A percentile compares a stretch with the other conserved stretches of the same genome.
Evolutionary conservation across 2,113 vertebrate genomes (phyloP).

Genomic region (Noturus placidus): DNA sequence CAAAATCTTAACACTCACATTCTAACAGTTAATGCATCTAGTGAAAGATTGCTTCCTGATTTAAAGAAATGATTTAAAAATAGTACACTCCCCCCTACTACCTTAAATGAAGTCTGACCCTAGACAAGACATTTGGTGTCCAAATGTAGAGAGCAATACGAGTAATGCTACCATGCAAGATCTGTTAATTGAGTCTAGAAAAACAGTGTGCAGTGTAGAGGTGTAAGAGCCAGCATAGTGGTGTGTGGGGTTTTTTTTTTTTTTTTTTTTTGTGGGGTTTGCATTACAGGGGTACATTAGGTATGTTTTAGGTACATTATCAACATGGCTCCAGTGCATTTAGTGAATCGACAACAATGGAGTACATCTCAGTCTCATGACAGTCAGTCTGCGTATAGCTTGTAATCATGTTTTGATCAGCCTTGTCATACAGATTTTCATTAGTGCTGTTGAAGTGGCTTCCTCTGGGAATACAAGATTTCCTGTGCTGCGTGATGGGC

Average conservation of each 20-base stretch:
- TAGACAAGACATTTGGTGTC: background rate
- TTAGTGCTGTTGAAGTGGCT: constrained; percentile 38
- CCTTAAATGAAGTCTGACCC: background rate
- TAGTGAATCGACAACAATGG: background rate
- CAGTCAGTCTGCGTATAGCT: background rate
- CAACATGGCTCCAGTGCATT: too few relatives aligned
- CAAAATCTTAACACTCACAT: background rate
- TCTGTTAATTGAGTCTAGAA: too few relatives aligned
- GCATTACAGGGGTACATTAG: too few relatives aligned
- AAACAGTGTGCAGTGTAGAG: too few relatives aligned
- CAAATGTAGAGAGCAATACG: background rate
- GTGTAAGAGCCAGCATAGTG: too few relatives aligned
- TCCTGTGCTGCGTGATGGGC: constrained; percentile 50
- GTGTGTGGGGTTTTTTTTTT: too few relatives aligned
- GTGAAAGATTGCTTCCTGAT: background rate
- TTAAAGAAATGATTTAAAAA: background rate
- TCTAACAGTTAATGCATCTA: background rate
- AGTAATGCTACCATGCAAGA: too few relatives aligned
- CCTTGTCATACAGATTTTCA: constrained; percentile 15
- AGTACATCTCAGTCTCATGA: background rate
- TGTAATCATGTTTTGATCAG: background rate
- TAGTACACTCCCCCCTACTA: too few relatives aligned
- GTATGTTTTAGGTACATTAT: too few relatives aligned
- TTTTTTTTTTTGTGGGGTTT: too few relatives aligned
- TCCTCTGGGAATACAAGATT: constrained; percentile 51